Evolutionary conservation across 2,797 vertebrate genomes (phyloP), one percentile per base, ranked within the genome.

Genomic region (Cossypha caffra): DNA sequence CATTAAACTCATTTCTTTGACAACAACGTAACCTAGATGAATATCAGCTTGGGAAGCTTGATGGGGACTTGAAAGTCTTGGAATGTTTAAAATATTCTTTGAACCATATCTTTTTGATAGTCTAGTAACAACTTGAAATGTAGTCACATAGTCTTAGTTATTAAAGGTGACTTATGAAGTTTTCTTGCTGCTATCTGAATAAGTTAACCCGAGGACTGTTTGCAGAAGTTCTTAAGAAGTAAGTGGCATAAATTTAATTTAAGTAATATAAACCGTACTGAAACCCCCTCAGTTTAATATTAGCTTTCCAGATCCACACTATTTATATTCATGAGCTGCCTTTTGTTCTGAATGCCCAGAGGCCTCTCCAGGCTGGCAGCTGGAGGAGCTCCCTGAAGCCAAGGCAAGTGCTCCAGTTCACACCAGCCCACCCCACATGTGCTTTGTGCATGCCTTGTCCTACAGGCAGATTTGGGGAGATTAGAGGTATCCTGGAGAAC

Each of bases 1-100:
- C 89, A 84, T 90, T 95, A 90, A 97, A 87, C 69, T 59, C 76
- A 94, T 63, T 94, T 95, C 81, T 97, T 97, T 89, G 81, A 92
- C 94, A 86, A 88, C 57, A 91, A 78, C 1, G 3, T 90, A 96
- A 94, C 92, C 81, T 57, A 86, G 95, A 88, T 86, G 79, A 94
- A 59, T 88, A 94, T 79, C 57, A 81, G 59, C 83, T 74, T 91
- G 42, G 75, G 48, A 63, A 93, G 51, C 78, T 79, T 91, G 64
- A 35, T 48, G 54, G 28, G 52, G 76, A 86, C 68, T 88, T 91
- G 80, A 95, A 96, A 91, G 82, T 87, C 76, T 73, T 73, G 74
- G 82, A 87, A 92, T 87, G 33, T 48, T 96, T 91, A 75, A 72
- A 95, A 84, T 0, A 3, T 33, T 88, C 68, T 81, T 90, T 97